phyloP scores from a whole-genome alignment of 2,113 vertebrate genomes.

The Pycnonotus jocosus region DNA sequence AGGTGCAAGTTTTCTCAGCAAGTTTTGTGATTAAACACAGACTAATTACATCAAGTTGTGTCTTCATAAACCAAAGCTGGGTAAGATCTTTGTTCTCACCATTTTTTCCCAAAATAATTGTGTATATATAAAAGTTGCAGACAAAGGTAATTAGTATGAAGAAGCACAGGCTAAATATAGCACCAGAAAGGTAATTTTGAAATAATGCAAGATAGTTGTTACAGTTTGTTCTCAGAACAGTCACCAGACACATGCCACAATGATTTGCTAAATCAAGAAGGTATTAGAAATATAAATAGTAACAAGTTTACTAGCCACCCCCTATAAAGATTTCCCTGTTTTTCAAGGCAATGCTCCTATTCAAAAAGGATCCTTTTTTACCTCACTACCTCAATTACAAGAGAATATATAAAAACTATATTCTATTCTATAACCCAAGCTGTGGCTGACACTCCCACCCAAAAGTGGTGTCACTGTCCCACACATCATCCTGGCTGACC shows the following conservation, averaged over 20 bases:
- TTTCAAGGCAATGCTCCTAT: background rate
- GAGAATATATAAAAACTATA: background rate
- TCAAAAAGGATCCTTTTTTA: background rate
- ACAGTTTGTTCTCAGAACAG: background rate
- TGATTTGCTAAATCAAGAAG: background rate
- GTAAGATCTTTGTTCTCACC: background rate
- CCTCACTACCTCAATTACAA: background rate
- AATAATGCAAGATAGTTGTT: background rate
- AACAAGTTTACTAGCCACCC: background rate
- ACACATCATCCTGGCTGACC: background rate
- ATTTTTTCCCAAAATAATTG: background rate
- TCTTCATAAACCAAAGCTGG: background rate
- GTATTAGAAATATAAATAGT: slow-evolving; percentile 39
- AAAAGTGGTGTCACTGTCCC: background rate
- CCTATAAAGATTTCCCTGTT: background rate
- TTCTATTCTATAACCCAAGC: background rate
- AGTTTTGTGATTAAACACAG: background rate
- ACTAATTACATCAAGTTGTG: background rate
- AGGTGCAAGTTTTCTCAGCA: background rate
- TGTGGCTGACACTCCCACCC: background rate
- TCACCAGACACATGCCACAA: background rate
- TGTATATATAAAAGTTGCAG: background rate
- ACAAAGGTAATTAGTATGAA: background rate
- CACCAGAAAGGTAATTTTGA: background rate
- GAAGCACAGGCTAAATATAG: background rate